Evolutionary conservation across 64 coral and sea anemone species (phyloP).

Genomic region (Porites lutea): DNA sequence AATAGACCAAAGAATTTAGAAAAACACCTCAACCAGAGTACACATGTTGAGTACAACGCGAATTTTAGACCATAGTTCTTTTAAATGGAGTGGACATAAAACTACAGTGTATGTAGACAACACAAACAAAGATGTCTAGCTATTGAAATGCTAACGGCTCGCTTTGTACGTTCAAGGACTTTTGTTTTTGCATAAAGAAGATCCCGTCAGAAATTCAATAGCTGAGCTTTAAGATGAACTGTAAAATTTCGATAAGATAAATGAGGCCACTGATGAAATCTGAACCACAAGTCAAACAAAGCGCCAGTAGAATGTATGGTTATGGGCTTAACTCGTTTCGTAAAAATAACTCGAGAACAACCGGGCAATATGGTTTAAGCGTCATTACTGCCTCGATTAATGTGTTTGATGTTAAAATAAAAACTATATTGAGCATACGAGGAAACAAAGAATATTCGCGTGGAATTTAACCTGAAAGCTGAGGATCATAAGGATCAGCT

Average conservation of each 20-base stretch:
- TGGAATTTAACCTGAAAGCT: not conserved
- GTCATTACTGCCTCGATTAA: not conserved
- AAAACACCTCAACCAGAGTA: not conserved
- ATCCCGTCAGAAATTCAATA: slow-evolving; percentile 24
- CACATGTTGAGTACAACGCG: too few relatives aligned
- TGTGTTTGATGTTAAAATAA: not conserved
- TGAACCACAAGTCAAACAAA: not conserved
- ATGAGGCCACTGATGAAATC: not conserved
- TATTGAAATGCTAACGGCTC: slow-evolving; percentile 39
- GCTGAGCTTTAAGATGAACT: not conserved
- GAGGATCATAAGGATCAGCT: not conserved
- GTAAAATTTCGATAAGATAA: slow-evolving; percentile 35
- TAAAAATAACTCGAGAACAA: not conserved
- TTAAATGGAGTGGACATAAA: too few relatives aligned
- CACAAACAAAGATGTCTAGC: not conserved
- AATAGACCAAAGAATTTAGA: not conserved
- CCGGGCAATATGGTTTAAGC: not conserved
- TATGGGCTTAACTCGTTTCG: not conserved
- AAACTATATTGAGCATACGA: not conserved
- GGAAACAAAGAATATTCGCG: not conserved
- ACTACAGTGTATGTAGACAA: not conserved
- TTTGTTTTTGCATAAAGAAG: not conserved
- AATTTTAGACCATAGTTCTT: too few relatives aligned
- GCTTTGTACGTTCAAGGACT: slow-evolving; percentile 3
- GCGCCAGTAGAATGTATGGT: not conserved